These are phyloP conservation scores for Eueides isabella DNA, from an alignment of 1,140 invertebrate genomes.

Conservation along the genomic window DNA sequence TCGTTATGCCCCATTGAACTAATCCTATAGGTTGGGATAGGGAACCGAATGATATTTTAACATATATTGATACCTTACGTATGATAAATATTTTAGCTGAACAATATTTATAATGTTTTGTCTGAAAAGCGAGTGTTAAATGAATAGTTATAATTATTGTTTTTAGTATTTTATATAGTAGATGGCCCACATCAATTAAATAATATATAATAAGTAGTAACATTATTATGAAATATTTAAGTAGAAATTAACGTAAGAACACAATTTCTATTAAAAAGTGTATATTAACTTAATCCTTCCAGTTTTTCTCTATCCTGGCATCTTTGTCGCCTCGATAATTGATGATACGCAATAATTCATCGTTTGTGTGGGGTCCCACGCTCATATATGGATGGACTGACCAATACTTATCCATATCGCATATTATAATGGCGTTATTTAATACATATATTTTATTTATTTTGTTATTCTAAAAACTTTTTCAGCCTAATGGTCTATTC, in stretches of 20 bases:
- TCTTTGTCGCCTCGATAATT: slow-evolving; percentile 68
- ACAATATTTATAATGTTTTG: too few species aligned
- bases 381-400: slow-evolving; percentile 44
- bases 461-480: too few species aligned
- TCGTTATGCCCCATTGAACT: slow-evolving; percentile 4
- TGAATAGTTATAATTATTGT: too few species aligned
- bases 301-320: slow-evolving; percentile 20
- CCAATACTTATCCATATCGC: slow-evolving; percentile 19
- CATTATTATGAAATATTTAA: too few species aligned
- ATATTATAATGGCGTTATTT: not conserved
- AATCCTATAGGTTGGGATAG: slow-evolving; percentile 1
- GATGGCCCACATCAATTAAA: too few species aligned
- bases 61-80: not conserved
- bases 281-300: slow-evolving; percentile 3
- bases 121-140: too few species aligned
- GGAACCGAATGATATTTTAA: not conserved
- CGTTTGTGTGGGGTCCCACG: slow-evolving; percentile 73
- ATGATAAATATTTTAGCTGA: not conserved
- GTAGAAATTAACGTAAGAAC: too few species aligned
- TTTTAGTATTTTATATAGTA: too few species aligned
- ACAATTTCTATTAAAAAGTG: too few species aligned
- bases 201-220: too few species aligned
- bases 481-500: too few species aligned
- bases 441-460: not conserved
- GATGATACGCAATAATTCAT: slow-evolving; percentile 77